These are phyloP conservation scores for Lycodopsis pacificus DNA, from an alignment of 2,797 vertebrate genomes.

Conservation along the genomic window DNA sequence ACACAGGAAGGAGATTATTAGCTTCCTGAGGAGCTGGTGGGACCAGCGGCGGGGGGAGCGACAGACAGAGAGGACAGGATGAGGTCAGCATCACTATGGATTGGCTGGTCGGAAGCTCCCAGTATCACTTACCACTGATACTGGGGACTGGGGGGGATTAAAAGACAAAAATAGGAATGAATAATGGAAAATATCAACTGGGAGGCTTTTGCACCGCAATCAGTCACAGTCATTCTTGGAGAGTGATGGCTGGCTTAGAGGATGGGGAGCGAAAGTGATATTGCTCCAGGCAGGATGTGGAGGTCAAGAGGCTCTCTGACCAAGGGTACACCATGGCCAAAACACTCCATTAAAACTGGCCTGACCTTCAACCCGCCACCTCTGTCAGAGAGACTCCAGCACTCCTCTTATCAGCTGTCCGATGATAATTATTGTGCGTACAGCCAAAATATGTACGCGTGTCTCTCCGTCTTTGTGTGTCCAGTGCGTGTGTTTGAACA, in stretches of 20 bases:
- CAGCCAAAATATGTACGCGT: conserved; percentile 33
- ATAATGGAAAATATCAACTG: conserved; percentile 47
- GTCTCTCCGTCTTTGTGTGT: conserved; percentile 22
- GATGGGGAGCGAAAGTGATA: conserved; percentile 53
- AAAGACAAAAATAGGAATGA: conserved; percentile 49
- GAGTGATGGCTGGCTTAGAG: conserved; percentile 30
- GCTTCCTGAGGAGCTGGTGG: conserved; percentile 71
- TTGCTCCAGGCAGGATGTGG: conserved; percentile 56
- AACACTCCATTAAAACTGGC: conserved; percentile 60
- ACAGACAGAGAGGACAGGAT: conserved; percentile 53
- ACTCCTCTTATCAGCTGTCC: conserved; percentile 54
- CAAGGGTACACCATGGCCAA: conserved; percentile 50
- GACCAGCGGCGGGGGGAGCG: conserved; percentile 14
- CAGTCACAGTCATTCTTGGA: conserved; percentile 33
- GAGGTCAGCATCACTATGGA: conserved; percentile 57
- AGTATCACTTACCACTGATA: conserved; percentile 41
- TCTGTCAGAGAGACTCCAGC: conserved; percentile 42
- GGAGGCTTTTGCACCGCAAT: conserved; percentile 20
- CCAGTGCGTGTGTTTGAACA: conserved; percentile 31
- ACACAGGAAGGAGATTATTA: conserved; percentile 79
- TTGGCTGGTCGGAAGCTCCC: conserved; percentile 45
- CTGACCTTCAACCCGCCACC: conserved; percentile 67
- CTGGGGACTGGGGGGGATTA: conserved; percentile 37
- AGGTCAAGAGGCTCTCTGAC: conserved; percentile 64
- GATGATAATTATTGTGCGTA: conserved; percentile 50